A percentile compares a stretch with the other conserved stretches of the same genome.
phyloP scores from a whole-genome alignment of 2,888 invertebrate genomes.

The Ennomos fuscantarius region DNA sequence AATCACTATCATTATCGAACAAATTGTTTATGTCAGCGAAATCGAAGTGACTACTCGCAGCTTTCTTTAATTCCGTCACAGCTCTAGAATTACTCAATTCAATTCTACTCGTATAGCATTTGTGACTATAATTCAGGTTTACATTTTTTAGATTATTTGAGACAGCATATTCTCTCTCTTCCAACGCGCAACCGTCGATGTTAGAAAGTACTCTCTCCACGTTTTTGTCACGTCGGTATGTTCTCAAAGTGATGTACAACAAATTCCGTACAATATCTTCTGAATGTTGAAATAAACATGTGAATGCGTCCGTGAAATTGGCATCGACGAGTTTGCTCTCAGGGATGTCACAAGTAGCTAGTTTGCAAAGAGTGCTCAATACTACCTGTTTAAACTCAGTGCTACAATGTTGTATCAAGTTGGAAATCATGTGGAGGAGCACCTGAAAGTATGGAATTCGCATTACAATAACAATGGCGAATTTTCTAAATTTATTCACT shows the following conservation, averaged over 20 bases:
- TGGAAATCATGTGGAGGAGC: slow-evolving; percentile 57
- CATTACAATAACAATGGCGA: too few species aligned
- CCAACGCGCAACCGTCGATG: slow-evolving; percentile 44
- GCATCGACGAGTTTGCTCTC: slow-evolving; percentile 48
- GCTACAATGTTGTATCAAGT: slow-evolving; percentile 53
- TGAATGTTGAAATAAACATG: slow-evolving; percentile 45
- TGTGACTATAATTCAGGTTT: slow-evolving; percentile 31
- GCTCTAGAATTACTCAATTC: background rate
- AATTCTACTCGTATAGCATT: slow-evolving; percentile 36
- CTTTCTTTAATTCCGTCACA: slow-evolving; percentile 16
- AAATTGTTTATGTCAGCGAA: slow-evolving; percentile 60
- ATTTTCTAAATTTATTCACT: too few species aligned
- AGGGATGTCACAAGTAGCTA: slow-evolving; percentile 44
- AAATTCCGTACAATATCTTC: slow-evolving; percentile 48
- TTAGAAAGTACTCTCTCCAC: slow-evolving; percentile 46
- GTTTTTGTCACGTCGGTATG: slow-evolving; percentile 37
- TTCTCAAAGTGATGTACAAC: slow-evolving; percentile 44
- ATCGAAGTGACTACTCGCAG: slow-evolving; percentile 59
- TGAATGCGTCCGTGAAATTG: slow-evolving; percentile 46
- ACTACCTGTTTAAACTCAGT: slow-evolving; percentile 57
- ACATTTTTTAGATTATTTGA: slow-evolving; percentile 14
- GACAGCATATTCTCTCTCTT: slow-evolving; percentile 32
- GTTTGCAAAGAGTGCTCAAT: slow-evolving; percentile 56
- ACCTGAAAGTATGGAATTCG: slow-evolving; percentile 49
- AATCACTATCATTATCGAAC: slow-evolving; percentile 55